A percentile compares a stretch with the other conserved stretches of the same genome.
Evolutionary conservation across 2,113 vertebrate species (phyloP).

Genomic region (Alethe castanea): DNA sequence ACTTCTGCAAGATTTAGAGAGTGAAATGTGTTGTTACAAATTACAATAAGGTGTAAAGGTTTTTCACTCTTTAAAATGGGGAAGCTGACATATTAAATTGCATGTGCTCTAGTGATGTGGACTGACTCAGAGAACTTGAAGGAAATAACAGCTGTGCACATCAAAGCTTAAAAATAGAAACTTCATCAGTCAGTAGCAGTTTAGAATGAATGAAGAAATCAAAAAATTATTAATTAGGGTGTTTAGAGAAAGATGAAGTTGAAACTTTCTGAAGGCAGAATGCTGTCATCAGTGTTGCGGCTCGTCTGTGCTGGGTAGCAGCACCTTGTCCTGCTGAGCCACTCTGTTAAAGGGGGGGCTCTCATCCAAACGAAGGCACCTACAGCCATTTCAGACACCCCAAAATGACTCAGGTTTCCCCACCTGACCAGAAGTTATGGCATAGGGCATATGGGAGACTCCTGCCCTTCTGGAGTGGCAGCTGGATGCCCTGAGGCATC

Average conservation of each 20-base stretch:
- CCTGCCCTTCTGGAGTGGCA: background rate
- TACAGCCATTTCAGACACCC: background rate
- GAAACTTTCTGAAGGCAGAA: background rate
- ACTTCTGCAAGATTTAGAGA: background rate
- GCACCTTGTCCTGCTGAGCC: background rate
- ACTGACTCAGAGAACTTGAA: conserved; percentile 38
- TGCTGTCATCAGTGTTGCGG: background rate
- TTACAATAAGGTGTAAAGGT: background rate
- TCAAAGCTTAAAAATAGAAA: conserved; percentile 45
- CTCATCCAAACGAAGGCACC: background rate
- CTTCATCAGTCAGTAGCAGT: conserved; percentile 25
- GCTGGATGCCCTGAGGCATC: background rate
- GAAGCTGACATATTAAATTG: background rate
- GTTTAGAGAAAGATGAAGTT: background rate
- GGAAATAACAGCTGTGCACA: conserved; percentile 31
- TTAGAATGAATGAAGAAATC: conserved; percentile 37
- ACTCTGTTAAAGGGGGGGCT: background rate
- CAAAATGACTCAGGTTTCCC: background rate
- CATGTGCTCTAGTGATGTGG: background rate
- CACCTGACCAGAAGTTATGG: background rate
- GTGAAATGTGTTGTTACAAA: background rate
- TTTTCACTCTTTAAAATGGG: background rate
- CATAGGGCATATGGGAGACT: background rate
- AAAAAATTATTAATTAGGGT: conserved; percentile 19
- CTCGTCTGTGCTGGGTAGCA: background rate